phyloP scores from a whole-genome alignment of 2,113 vertebrate species.

The Desmodus rotundus region DNA sequence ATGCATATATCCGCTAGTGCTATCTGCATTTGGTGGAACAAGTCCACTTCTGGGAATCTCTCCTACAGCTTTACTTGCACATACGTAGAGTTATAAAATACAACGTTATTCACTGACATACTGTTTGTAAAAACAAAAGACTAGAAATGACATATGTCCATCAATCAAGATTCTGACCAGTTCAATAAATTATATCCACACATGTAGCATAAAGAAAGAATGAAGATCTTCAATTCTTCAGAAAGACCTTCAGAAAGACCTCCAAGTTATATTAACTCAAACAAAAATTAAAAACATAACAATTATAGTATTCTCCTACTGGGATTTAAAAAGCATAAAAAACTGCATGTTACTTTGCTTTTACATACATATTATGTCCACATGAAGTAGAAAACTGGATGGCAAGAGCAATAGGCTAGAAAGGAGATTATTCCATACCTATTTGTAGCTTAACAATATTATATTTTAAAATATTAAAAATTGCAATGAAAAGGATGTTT shows the following conservation, averaged over 20 bases:
- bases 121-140: constrained; percentile 3
- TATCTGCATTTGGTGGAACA: not conserved
- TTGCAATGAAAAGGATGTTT: not conserved
- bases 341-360: not conserved
- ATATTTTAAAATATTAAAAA: not conserved
- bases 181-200: not conserved
- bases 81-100: not conserved
- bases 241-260: not conserved
- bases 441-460: not conserved
- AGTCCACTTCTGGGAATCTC: not conserved
- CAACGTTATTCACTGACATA: not conserved
- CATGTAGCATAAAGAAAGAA: not conserved
- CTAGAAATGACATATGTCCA: not conserved
- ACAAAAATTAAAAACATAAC: not conserved
- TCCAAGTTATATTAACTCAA: not conserved
- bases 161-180: not conserved
- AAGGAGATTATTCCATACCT: not conserved
- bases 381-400: not conserved
- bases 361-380: not conserved
- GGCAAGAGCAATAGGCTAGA: not conserved
- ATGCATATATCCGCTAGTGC: not conserved
- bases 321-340: not conserved
- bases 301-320: not conserved
- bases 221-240: not conserved
- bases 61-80: not conserved